phyloP scores from a whole-genome alignment of 2,888 invertebrate genomes.

The Entomobrya multifasciata region DNA sequence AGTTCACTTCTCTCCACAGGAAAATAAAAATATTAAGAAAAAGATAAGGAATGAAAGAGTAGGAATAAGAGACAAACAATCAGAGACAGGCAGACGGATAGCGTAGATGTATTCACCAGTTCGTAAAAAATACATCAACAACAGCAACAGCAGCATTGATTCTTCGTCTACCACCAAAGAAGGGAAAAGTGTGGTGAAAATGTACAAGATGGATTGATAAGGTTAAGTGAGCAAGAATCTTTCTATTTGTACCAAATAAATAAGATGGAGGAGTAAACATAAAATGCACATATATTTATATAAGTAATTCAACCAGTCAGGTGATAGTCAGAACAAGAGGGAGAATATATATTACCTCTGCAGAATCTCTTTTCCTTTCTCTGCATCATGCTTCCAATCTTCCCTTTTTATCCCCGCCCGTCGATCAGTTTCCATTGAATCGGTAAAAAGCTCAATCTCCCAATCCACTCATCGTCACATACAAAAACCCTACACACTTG shows the following conservation, averaged over 20 bases:
- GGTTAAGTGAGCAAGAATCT: conserved; percentile 67
- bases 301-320: conserved; percentile 1
- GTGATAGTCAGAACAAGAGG: neutral
- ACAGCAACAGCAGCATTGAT: neutral
- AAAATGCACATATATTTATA: conserved; percentile 9
- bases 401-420: conserved; percentile 67
- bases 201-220: conserved; percentile 71
- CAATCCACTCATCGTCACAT: conserved; percentile 72
- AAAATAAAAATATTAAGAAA: neutral
- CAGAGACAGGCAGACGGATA: conserved; percentile 47
- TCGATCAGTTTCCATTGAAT: conserved; percentile 71
- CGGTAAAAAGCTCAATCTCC: conserved; percentile 70
- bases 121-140: conserved; percentile 54
- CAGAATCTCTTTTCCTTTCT: conserved; percentile 30
- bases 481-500: conserved; percentile 19
- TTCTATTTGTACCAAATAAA: conserved; percentile 48
- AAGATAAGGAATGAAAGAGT: neutral
- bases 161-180: neutral
- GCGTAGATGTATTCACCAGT: conserved; percentile 22
- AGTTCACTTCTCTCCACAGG: conserved; percentile 20
- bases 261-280: conserved; percentile 16
- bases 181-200: conserved; percentile 34
- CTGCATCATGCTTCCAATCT: conserved; percentile 49
- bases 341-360: conserved; percentile 24
- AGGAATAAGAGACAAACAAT: conserved; percentile 50